phyloP scores from a whole-genome alignment of 2,888 invertebrate genomes.

The Dynastes hyllus region DNA sequence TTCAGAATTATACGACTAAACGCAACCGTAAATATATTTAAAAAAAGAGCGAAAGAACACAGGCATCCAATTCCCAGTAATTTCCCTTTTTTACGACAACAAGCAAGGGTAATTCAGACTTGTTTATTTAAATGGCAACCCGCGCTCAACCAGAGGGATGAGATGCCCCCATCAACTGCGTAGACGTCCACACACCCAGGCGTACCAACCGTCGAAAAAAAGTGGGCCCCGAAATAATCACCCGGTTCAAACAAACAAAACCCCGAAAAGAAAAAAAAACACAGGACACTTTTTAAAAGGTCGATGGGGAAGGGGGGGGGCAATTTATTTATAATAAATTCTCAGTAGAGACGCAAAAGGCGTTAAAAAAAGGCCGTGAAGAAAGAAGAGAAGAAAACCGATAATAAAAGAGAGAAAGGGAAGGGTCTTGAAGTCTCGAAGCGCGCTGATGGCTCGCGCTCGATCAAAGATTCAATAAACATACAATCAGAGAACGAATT shows the following conservation, averaged over 20 bases:
- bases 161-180: conserved; percentile 16
- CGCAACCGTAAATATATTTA: background rate
- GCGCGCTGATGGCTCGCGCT: background rate
- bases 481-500: conserved; percentile 48
- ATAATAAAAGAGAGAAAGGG: conserved; percentile 26
- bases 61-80: conserved; percentile 32
- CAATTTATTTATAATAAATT: conserved; percentile 44
- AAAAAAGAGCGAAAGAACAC: background rate
- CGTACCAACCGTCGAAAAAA: conserved; percentile 9
- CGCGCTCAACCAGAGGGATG: conserved; percentile 9
- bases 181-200: conserved; percentile 4
- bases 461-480: conserved; percentile 53
- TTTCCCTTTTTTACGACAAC: conserved; percentile 23
- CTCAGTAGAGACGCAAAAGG: conserved; percentile 1
- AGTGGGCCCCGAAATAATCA: conserved; percentile 32
- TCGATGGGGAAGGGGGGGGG: too few relatives aligned
- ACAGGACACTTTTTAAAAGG: too few relatives aligned
- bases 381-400: background rate
- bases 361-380: background rate
- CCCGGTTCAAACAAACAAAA: conserved; percentile 41
- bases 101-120: conserved; percentile 29
- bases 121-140: conserved; percentile 38
- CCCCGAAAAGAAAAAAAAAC: conserved; percentile 8
- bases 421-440: background rate
- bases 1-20: background rate